Percentiles rank a stretch among this genome's conserved stretches.
Evolutionary conservation across 2,797 vertebrate genomes (phyloP).

Genomic region (Odontamblyopus lacepedii): DNA sequence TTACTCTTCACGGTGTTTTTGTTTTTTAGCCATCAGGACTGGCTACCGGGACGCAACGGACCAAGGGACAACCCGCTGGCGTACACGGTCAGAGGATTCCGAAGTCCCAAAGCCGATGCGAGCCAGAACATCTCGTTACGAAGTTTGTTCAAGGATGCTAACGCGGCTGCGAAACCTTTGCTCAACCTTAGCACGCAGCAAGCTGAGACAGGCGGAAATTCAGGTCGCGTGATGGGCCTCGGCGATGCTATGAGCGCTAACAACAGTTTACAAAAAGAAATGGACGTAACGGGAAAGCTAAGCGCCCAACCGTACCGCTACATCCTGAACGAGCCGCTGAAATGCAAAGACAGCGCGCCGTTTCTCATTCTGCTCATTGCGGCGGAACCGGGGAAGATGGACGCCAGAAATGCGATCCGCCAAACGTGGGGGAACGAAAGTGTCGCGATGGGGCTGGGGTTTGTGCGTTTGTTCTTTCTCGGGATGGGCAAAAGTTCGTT

Average conservation of each 20-base stretch:
- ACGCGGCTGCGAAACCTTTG: constrained; percentile 80
- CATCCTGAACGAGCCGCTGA: constrained; percentile 91
- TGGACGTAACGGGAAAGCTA: constrained; percentile 86
- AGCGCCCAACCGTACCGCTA: constrained; percentile 89
- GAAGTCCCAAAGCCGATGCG: constrained; percentile 84
- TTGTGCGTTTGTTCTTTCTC: constrained; percentile 89
- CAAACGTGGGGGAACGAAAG: constrained; percentile 97
- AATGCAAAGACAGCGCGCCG: constrained; percentile 86
- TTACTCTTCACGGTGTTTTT: constrained; percentile 91
- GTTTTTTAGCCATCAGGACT: constrained; percentile 92
- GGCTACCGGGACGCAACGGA: constrained; percentile 87
- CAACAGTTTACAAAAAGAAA: constrained; percentile 90
- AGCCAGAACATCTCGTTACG: constrained; percentile 88
- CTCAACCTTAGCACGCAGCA: constrained; percentile 86
- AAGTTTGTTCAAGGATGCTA: constrained; percentile 87
- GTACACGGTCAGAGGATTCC: constrained; percentile 89
- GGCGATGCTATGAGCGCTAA: constrained; percentile 91
- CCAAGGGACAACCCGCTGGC: constrained; percentile 91
- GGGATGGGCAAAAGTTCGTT: constrained; percentile 81
- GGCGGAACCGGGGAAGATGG: constrained; percentile 87
- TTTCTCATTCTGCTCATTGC: constrained; percentile 93
- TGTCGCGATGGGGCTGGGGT: constrained; percentile 83
- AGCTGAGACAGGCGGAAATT: constrained; percentile 71
- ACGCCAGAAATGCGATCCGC: constrained; percentile 92
- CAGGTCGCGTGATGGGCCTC: constrained; percentile 78